Evolutionary conservation across 2,113 vertebrate genomes (phyloP).

Genomic region (Thamnaconus septentrionalis): DNA sequence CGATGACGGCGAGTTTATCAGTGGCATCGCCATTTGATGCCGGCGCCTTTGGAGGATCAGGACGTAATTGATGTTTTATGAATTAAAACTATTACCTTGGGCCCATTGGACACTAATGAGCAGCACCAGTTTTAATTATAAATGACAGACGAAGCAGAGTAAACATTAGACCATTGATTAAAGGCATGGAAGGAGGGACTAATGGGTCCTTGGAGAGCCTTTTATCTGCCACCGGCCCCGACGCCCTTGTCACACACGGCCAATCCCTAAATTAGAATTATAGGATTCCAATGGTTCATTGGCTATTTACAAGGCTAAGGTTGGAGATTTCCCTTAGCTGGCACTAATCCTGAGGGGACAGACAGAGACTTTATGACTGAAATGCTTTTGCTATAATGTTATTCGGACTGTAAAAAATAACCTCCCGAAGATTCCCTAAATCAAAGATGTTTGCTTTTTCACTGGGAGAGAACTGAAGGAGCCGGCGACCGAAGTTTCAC

Average conservation of each 20-base stretch:
- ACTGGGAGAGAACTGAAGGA: no score
- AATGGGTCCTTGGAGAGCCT: conserved; percentile 70
- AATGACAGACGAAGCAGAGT: conserved; percentile 71
- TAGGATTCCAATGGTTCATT: conserved; percentile 72
- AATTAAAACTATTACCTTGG: conserved; percentile 68
- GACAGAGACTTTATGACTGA: conserved; percentile 43
- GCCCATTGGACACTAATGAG: conserved; percentile 66
- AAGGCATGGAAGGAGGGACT: conserved; percentile 66
- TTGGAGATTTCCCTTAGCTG: conserved; percentile 51
- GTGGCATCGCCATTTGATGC: conserved; percentile 43
- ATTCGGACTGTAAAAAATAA: conserved; percentile 15
- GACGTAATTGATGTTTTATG: conserved; percentile 69
- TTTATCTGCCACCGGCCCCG: conserved; percentile 64
- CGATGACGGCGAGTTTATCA: conserved; percentile 45
- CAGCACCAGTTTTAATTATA: conserved; percentile 71
- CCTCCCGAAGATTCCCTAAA: neutral
- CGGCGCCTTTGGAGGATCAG: conserved; percentile 47
- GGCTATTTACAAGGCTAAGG: conserved; percentile 59
- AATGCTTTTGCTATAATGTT: conserved; percentile 31
- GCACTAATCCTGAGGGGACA: conserved; percentile 41
- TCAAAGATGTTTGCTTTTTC: neutral
- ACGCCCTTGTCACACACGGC: conserved; percentile 66
- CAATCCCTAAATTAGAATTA: conserved; percentile 75
- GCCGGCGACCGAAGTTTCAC: no score
- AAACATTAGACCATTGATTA: conserved; percentile 77